Evolutionary conservation across 35 echinoderm and acorn worm species (phyloP), one percentile per base, ranked within the genome.

Genomic region (Diadema setosum): DNA sequence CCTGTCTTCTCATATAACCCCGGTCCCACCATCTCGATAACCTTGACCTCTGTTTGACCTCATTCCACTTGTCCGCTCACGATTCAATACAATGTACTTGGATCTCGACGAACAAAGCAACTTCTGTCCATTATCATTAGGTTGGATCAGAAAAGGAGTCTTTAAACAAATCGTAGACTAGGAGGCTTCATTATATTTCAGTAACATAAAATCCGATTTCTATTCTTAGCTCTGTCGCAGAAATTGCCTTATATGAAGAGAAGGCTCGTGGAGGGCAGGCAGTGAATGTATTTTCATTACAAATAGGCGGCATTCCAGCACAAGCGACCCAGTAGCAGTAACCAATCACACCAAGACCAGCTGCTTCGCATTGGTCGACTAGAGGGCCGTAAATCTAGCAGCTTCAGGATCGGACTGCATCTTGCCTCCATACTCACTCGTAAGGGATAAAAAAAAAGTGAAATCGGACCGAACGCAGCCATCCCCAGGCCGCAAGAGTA

Each of bases 221-320:
- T 78, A 78, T 78, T 78, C 36, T 78, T 39, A 44, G 73, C 73
- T 36, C 34, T 41, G 5, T 78, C 63, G n/a, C 63, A 21, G 40
- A 78, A 78, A 78, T 78, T 42, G 36, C 73, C 73, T 78, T 78
- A 78, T 78, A 78, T 42, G 73, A 26, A 78, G 73, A 78, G 73
- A 41, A 43, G 29, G 73, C 24, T 78, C 6, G 73, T 24, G 14
- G 73, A 78, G 73, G 44, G 73, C 73, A 41, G 23, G 5, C 40
- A 78, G 73, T 78, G 73, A 78, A 78, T 78, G 73, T 78, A 78
- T 78, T 78, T 78, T 78, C 73, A 78, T 78, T 78, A 41, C 73
- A 78, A 78, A 78, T 78, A 78, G 73, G 44, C 73, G 73, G 73
- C 73, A 78, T 78, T 78, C 73, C 73, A 78, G 37, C 21, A 78